These are phyloP conservation scores for Huso huso DNA, from an alignment of 2,797 vertebrate genomes.

Conservation along the genomic window DNA sequence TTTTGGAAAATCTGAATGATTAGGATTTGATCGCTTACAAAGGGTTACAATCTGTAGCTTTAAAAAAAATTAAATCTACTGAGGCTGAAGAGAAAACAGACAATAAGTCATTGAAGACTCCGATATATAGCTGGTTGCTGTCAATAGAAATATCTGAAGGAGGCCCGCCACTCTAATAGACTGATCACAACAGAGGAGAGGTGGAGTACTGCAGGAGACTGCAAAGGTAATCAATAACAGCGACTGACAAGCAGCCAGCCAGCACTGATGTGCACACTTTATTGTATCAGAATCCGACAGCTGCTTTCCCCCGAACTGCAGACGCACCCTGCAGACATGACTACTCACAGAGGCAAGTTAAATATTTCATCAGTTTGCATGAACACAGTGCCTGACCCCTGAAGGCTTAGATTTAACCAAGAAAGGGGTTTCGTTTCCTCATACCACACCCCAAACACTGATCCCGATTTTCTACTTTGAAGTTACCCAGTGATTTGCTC, in stretches of 20 bases:
- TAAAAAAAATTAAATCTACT: no score
- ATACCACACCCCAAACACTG: conserved; percentile 32
- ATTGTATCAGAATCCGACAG: neutral
- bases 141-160: no score
- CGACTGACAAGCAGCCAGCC: neutral
- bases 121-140: no score
- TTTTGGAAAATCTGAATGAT: no score
- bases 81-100: no score
- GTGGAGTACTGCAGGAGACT: no score
- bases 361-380: conserved; percentile 49
- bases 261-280: conserved; percentile 5
- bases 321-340: conserved; percentile 25
- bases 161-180: no score
- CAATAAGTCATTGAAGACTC: no score
- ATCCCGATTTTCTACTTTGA: conserved; percentile 45
- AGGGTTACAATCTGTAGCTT: no score
- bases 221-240: conserved; percentile 8
- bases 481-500: conserved; percentile 33
- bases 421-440: conserved; percentile 29
- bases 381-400: conserved; percentile 34
- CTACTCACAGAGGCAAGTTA: conserved; percentile 42
- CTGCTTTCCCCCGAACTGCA: conserved; percentile 8
- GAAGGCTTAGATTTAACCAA: conserved; percentile 35
- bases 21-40: no score
- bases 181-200: no score